Conservation (phyloP, 2,888 invertebrate genomes). For the Didymodactylos carnosus region DNA sequence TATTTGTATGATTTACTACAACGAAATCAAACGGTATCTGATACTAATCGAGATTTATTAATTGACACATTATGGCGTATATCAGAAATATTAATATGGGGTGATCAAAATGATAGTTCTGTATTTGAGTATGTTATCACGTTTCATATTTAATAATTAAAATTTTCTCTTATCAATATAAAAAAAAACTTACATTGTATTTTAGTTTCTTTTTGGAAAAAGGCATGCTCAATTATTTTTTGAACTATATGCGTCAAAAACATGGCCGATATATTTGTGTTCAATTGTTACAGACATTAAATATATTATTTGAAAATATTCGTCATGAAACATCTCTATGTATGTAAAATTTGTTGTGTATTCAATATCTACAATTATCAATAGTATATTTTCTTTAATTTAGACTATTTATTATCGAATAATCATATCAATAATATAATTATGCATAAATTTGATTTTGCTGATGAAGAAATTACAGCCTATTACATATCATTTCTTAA, state of each 20-base stretch:
- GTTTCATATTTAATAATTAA: constrained; percentile 2
- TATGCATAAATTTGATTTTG: constrained; percentile 96
- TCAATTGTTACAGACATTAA: constrained; percentile 84
- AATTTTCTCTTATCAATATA: background rate
- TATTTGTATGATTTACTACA: constrained; percentile 9
- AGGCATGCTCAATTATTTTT: constrained; percentile 92
- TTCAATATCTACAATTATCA: background rate
- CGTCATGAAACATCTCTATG: constrained; percentile 93
- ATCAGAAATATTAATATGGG: constrained; percentile 98
- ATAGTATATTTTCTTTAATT: constrained; percentile 18
- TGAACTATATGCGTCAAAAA: constrained; percentile 88
- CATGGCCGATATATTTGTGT: constrained; percentile 92
- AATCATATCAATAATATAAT: constrained; percentile 99
- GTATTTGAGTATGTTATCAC: constrained; percentile 76
- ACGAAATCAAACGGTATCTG: constrained; percentile 47
- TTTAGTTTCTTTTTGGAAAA: constrained; percentile 91
- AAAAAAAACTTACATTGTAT: constrained; percentile 20
- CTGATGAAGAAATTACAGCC: constrained; percentile 96
- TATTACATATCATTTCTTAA: constrained; percentile 98
- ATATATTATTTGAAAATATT: constrained; percentile 97
- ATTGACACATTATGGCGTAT: constrained; percentile 90
- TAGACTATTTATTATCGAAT: constrained; percentile 94
- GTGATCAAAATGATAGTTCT: constrained; percentile 96
- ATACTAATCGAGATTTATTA: constrained; percentile 71
- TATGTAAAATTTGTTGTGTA: constrained; percentile 52